A percentile compares a stretch with the other conserved stretches of the same genome.
These are phyloP conservation scores for Tolypeutes matacus DNA, from an alignment of 2,797 vertebrate species.

Conservation along the genomic window DNA sequence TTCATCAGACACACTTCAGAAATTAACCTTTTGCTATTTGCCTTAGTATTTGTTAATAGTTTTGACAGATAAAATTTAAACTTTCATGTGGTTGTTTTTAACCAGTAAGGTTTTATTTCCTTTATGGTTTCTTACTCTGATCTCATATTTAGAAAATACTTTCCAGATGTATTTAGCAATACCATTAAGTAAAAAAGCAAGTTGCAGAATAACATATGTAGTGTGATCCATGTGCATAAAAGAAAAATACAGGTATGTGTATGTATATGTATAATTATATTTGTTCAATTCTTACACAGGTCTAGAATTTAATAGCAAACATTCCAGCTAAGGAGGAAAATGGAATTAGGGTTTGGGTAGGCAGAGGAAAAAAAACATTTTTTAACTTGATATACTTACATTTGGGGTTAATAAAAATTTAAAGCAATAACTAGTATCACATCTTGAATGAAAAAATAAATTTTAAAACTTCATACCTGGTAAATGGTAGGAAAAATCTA, in stretches of 20 bases:
- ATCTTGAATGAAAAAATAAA: slow-evolving; percentile 2
- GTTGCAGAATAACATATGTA: background rate
- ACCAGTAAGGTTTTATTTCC: background rate
- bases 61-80: slow-evolving; percentile 8
- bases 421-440: background rate
- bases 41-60: slow-evolving; percentile 34
- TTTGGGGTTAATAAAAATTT: background rate
- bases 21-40: slow-evolving; percentile 42
- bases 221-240: background rate
- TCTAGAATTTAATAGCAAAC: slow-evolving; percentile 34
- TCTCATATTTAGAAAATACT: slow-evolving; percentile 29
- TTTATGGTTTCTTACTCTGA: slow-evolving; percentile 29
- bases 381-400: slow-evolving; percentile 11
- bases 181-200: slow-evolving; percentile 15
- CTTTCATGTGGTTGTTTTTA: slow-evolving; percentile 32
- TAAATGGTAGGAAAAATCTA: slow-evolving; percentile 37
- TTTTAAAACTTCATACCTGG: slow-evolving; percentile 15
- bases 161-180: slow-evolving; percentile 16
- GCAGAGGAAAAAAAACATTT: slow-evolving; percentile 41
- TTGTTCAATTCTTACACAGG: slow-evolving; percentile 4
- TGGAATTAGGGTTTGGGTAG: background rate
- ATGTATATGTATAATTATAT: background rate
- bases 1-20: slow-evolving; percentile 40
- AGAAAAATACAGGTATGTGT: background rate
- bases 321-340: slow-evolving; percentile 10